Percentiles rank a stretch among this genome's conserved stretches.
These are phyloP conservation scores for Eupelmus urozonus DNA, from an alignment of 2,888 invertebrate genomes.

Conservation along the genomic window DNA sequence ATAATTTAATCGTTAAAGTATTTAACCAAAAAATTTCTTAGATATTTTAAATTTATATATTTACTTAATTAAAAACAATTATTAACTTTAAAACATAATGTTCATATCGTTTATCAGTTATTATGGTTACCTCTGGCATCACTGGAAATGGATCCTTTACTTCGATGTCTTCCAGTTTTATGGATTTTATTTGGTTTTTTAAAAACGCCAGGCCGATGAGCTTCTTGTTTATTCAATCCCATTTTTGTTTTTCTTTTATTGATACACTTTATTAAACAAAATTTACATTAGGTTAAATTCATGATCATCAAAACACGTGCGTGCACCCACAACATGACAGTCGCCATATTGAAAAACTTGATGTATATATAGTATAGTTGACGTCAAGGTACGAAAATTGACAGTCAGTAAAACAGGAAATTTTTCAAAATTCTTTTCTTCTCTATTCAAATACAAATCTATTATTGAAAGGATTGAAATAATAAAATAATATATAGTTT, in stretches of 20 bases:
- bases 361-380: neutral
- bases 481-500: slow-evolving; percentile 20
- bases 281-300: slow-evolving; percentile 11
- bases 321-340: neutral
- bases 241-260: slow-evolving; percentile 58
- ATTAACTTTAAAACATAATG: no score
- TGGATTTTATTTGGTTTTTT: slow-evolving; percentile 97
- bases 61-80: no score
- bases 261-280: slow-evolving; percentile 15
- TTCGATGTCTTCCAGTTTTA: slow-evolving; percentile 94
- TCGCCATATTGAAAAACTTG: slow-evolving; percentile 11
- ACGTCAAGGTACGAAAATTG: neutral
- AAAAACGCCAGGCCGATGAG: slow-evolving; percentile 90
- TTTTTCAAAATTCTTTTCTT: slow-evolving; percentile 15
- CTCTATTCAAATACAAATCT: no score
- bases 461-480: slow-evolving; percentile 3
- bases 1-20: no score
- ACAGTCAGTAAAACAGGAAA: neutral
- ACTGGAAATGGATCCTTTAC: slow-evolving; percentile 90
- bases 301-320: slow-evolving; percentile 8
- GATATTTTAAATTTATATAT: no score
- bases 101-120: no score
- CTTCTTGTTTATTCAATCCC: slow-evolving; percentile 69
- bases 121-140: slow-evolving; percentile 92
- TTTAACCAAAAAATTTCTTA: no score